Percentiles rank a stretch among this genome's conserved stretches.
Evolutionary conservation across 2,888 invertebrate species (phyloP).

Genomic region (Ceramica pisi): DNA sequence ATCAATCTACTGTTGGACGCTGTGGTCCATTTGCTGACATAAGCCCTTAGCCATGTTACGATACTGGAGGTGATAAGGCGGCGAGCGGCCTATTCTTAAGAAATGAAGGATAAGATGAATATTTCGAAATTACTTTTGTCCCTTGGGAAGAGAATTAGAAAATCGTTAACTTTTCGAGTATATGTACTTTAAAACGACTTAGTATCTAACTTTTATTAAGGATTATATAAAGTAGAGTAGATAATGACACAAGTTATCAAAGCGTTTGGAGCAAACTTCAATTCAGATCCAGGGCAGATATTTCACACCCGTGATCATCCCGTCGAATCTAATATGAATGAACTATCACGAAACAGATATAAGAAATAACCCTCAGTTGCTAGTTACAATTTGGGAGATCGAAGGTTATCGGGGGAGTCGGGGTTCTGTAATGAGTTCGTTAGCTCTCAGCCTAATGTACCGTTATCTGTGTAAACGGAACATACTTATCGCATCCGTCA

Average conservation of each 20-base stretch:
- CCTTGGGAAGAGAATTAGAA: too few species aligned
- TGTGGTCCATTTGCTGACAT: constrained; percentile 15
- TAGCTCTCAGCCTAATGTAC: constrained; percentile 83
- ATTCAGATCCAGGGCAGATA: too few species aligned
- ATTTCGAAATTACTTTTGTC: neutral
- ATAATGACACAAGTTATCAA: too few species aligned
- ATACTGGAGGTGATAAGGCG: constrained; percentile 27
- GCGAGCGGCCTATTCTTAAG: neutral
- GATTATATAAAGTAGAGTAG: too few species aligned
- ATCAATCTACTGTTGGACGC: constrained; percentile 41
- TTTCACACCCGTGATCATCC: constrained; percentile 18
- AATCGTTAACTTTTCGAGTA: neutral
- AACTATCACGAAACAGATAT: constrained; percentile 31
- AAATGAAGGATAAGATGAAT: constrained; percentile 6
- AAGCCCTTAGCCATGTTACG: constrained; percentile 27
- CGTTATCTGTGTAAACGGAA: constrained; percentile 85
- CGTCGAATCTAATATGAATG: constrained; percentile 34
- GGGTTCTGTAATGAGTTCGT: constrained; percentile 79
- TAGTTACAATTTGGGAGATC: constrained; percentile 73
- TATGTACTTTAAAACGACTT: neutral
- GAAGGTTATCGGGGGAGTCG: constrained; percentile 77
- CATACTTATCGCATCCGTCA: constrained; percentile 85
- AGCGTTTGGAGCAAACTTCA: neutral
- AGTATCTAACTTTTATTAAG: neutral
- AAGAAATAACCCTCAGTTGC: constrained; percentile 55